Evolutionary conservation across 1,140 invertebrate species (phyloP), one percentile per base, ranked within the genome.

Genomic region (Drosophila azteca): DNA sequence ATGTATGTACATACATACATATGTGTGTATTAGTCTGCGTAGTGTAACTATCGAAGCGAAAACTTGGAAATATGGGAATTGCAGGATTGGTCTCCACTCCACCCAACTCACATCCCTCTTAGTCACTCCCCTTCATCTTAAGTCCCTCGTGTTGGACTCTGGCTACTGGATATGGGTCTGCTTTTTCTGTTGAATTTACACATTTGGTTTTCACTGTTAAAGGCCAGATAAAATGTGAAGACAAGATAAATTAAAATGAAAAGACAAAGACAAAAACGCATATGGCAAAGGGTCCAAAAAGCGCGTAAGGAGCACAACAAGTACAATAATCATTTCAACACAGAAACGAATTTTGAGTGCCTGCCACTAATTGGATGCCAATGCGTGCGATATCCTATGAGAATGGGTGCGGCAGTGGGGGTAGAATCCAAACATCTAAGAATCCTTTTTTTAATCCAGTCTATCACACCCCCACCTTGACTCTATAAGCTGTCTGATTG

Each of bases 251-350:
- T 76, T n/a, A n/a, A n/a, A n/a, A n/a, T n/a, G n/a, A n/a, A n/a
- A n/a, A n/a, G n/a, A n/a, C n/a, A n/a, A n/a, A n/a, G n/a, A 65
- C 80, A 57, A 55, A 35, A 44, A 46, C 59, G 31, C 17, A 44
- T 50, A 41, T 41, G 26, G 20, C 26, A 57, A 5, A 7, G 1
- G 39, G 26, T 29, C 43, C 24, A 13, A 45, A 13, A 26, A 31
- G 15, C 2, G 43, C 7, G 46, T 0, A 13, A 17, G 15, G 29
- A 63, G 26, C 57, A 79, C 72, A 79, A 80, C 76, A 84, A 85
- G 80, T 80, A 60, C 73, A 85, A 84, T 84, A 84, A 84, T 84
- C 77, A 85, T 84, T 84, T 85, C 73, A 80, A 80, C 77, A 80
- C 80, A 51, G 67, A 74, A 84, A 79, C 80, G 81, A 80, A 73